A percentile compares a stretch with the other conserved stretches of the same genome.
These are phyloP conservation scores for Sialis fuliginosa DNA, from an alignment of 2,888 invertebrate genomes.

Conservation along the genomic window DNA sequence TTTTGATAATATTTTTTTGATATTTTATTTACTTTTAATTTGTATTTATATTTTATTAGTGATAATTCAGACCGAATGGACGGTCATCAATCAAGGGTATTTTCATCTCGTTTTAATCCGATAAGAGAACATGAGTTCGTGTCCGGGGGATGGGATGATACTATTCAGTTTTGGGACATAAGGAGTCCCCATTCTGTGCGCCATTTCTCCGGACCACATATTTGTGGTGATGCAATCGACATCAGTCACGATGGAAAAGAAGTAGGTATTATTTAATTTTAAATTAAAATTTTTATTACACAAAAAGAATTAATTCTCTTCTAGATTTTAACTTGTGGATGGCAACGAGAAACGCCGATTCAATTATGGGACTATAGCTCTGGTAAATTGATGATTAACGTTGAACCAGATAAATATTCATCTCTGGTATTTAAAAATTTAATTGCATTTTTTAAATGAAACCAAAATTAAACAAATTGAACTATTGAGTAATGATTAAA, in stretches of 20 bases:
- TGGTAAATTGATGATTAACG: constrained; percentile 38
- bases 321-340: constrained; percentile 45
- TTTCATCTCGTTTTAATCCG: constrained; percentile 45
- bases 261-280: constrained; percentile 21
- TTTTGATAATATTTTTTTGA: constrained; percentile 14
- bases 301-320: constrained; percentile 2
- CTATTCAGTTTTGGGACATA: constrained; percentile 49
- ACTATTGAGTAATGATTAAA: not conserved
- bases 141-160: constrained; percentile 50
- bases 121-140: constrained; percentile 43
- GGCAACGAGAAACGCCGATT: constrained; percentile 39
- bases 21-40: not conserved
- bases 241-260: constrained; percentile 42
- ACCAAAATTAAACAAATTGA: not conserved
- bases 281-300: not conserved
- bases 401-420: constrained; percentile 33
- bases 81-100: constrained; percentile 45
- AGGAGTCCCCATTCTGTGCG: constrained; percentile 40
- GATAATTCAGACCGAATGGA: constrained; percentile 28
- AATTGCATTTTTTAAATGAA: not conserved
- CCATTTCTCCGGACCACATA: constrained; percentile 38
- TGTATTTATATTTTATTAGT: constrained; percentile 19
- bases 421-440: not conserved
- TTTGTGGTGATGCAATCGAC: constrained; percentile 48
- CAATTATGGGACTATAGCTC: constrained; percentile 49